A percentile compares a stretch with the other conserved stretches of the same genome.
These are phyloP conservation scores for Astatoreochromis straeleni DNA, from an alignment of 2,113 vertebrate species.

Conservation along the genomic window DNA sequence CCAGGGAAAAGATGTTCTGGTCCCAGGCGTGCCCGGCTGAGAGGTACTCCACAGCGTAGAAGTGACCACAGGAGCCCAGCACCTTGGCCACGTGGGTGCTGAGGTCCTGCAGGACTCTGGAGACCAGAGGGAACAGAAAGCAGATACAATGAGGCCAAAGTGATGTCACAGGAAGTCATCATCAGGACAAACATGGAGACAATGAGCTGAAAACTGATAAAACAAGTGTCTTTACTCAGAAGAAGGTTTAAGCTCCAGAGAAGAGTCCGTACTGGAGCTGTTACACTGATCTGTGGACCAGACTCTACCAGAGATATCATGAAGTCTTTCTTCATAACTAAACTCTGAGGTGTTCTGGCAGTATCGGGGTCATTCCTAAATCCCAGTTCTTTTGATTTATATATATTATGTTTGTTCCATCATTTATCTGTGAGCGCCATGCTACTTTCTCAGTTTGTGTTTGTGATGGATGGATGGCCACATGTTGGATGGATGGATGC, in stretches of 20 bases:
- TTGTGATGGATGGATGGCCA: background rate
- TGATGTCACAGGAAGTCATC: background rate
- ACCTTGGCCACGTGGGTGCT: constrained; percentile 85
- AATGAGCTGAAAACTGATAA: background rate
- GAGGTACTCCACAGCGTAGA: constrained; percentile 92
- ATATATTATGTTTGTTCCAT: background rate
- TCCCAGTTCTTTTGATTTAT: background rate
- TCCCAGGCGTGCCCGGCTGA: constrained; percentile 86
- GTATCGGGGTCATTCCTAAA: background rate
- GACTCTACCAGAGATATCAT: background rate
- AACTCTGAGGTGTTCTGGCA: background rate
- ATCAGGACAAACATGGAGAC: background rate
- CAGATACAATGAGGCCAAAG: background rate
- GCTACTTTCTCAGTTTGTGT: rapidly evolving
- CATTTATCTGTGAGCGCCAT: background rate
- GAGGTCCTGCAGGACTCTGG: constrained; percentile 81
- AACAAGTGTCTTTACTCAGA: background rate
- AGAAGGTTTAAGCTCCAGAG: background rate
- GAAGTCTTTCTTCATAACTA: background rate
- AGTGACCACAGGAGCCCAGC: constrained; percentile 93
- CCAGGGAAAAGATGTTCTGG: constrained; percentile 85
- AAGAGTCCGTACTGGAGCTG: background rate
- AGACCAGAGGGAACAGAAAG: background rate
- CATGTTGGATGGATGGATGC: too few relatives aligned
- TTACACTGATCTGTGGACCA: background rate